These are phyloP conservation scores for Vanessa atalanta DNA, from an alignment of 1,140 invertebrate species.

Conservation along the genomic window DNA sequence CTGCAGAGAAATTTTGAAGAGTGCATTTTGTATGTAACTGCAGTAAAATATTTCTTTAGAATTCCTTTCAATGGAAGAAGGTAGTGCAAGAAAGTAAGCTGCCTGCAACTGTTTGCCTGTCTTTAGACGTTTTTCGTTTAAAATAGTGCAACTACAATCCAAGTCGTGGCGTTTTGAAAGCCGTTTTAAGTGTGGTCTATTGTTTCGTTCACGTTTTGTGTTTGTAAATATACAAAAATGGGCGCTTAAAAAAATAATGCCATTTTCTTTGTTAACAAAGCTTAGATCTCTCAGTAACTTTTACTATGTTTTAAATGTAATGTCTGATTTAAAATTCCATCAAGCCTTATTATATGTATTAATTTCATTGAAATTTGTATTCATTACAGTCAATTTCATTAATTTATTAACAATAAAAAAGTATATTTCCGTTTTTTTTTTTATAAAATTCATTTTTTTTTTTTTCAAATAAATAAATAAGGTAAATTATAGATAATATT, in stretches of 20 bases:
- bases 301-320: background rate
- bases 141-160: constrained; percentile 9
- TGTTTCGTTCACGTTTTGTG: constrained; percentile 4
- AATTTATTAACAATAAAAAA: too few species aligned
- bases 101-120: constrained; percentile 10
- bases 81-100: background rate
- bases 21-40: constrained; percentile 17
- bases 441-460: too few species aligned
- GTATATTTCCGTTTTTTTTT: too few species aligned
- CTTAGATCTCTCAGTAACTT: background rate
- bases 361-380: too few species aligned
- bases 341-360: too few species aligned
- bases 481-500: too few species aligned
- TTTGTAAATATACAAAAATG: background rate
- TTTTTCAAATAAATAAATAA: too few species aligned
- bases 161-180: constrained; percentile 3
- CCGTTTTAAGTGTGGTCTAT: constrained; percentile 5
- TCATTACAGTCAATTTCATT: too few species aligned
- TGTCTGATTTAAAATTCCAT: too few species aligned
- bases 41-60: constrained; percentile 13
- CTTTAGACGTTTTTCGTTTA: constrained; percentile 7
- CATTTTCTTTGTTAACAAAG: background rate
- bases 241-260: background rate
- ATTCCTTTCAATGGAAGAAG: constrained; percentile 2
- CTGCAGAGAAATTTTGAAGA: constrained; percentile 12